Base-by-base conservation (phyloP, 1,140 invertebrate genomes). In the Chironomus tepperi region DNA sequence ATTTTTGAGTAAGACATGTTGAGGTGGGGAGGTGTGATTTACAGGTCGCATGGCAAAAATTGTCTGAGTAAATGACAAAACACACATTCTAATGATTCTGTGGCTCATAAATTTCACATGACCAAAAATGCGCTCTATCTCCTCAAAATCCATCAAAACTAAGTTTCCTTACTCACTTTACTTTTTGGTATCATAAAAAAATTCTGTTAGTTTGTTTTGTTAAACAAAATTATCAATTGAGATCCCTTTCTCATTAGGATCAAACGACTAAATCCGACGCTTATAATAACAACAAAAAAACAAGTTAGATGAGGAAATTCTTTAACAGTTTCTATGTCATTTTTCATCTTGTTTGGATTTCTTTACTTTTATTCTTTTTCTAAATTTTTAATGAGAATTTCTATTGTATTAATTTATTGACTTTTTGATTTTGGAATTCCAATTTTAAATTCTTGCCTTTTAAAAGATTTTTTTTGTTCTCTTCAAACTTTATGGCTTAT, bases 151-250 rank as follows among this genome's bases (percentile, higher is more conserved):
- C 24, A 34, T n/a, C n/a, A 34, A 34, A 34, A 34, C 24, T n/a
- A n/a, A n/a, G n/a, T n/a, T 34, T 34, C 24, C 24, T 34, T 1
- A 34, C 24, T 34, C 5, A 34, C 24, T 34, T 34, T 34, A 34
- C 5, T 34, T 34, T 34, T 34, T 34, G 24, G n/a, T 34, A 34
- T 34, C 24, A 34, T 34, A 34, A 34, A 34, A 34, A 34, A 2
- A 2, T 34, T 34, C 24, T 34, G 24, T 57, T 12, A 57, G 47
- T 57, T 57, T 57, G 47, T 57, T 57, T 57, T 57, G 47, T 57
- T 57, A 57, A 57, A 57, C 47, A 57, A 57, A 57, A 57, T 57
- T 57, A 57, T 57, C 47, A 57, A 57, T 57, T 57, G 47, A 15
- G 47, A 57, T 57, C 47, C 47, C 47, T 57, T 57, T 57, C 47